Evolutionary conservation across 2,113 vertebrate species (phyloP), one percentile per base, ranked within the genome.

Genomic region (Tychaedon coryphoeus): DNA sequence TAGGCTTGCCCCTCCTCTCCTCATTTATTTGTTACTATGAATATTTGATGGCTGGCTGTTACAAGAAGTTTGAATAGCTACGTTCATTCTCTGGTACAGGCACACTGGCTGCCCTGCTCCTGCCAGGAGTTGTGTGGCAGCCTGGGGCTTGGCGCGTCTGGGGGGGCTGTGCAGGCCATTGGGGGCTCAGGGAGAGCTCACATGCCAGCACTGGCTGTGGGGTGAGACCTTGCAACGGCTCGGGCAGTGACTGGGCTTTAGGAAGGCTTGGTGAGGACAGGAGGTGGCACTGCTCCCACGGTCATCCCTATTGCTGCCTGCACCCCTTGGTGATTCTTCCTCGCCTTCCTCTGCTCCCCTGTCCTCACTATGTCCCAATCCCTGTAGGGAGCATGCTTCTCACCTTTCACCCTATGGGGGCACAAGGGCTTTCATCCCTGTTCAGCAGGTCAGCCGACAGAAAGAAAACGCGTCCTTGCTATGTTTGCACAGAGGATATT

Each of bases 11-110:
- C 91, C 67, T 96, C 92, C 87, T 93, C 80, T 95, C 74, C 67
- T 91, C 16, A 0, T 92, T 95, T 95, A 78, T 95, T 86, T 92
- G 88, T 88, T 92, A 74, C 81, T 93, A 73, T 92, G 88, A 97
- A 92, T 96, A 93, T 93, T 94, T 96, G 95, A 96, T 93, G 89
- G 51, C 40, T 88, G 61, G 74, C 79, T 94, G 76, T 93, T 95
- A 95, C 1, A 29, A 96, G 93, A 33, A 77, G 43, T 89, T 94
- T 92, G 94, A 96, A 96, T 93, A 92, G 38, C 58, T 57, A 43
- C 75, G 80, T 95, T 85, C 53, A 54, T 95, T 92, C 42, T 61
- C 74, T 6, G 3, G 23, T 91, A 67, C 38, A 83, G 60, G 47
- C 1, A 0, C 17, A 4, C 31, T 72, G 84, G 24, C 66, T 85